Base-by-base conservation (phyloP, 2,888 invertebrate genomes). In the Apotomis capreana region DNA sequence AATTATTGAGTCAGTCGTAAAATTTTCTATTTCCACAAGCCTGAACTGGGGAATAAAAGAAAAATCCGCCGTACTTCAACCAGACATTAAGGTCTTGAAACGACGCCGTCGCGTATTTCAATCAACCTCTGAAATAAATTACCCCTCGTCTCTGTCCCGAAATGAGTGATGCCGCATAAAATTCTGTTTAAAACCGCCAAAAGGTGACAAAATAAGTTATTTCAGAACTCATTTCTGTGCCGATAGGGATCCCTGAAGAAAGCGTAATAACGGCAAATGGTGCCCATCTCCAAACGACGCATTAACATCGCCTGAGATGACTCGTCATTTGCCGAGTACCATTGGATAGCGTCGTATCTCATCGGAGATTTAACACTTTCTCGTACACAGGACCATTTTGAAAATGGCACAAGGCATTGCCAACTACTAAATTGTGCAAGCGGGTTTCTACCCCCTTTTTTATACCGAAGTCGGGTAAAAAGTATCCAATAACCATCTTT, bases 191-290 rank as follows among this genome's bases (percentile, higher is more conserved):
- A 81, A 82, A 80, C 82, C 81, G 75, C 83, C 80, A 77, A 73
- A 77, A 81, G 83, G 84, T 83, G 84, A 86, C 85, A 85, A 86
- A 87, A 87, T 87, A 84, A 85, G 85, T 89, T 87, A 88, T 87
- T 86, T 85, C 83, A 80, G 84, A 84, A 85, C 84, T 86, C 87
- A 86, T 90, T 88, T 87, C 85, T 84, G 83, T 79, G 81, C 81
- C 63, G 84, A 88, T 87, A 87, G 86, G 85, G 86, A 84, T 87
- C 76, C 79, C 81, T 78, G 82, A 85, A 81, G 81, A 83, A 84
- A 78, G 82, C 83, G 87, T 87, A 88, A 89, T 90, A 89, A 87
- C 84, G 79, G 89, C 84, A 85, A 89, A 89, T 89, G 90, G 84
- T 80, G 77, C 82, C 84, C 84, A 87, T 87, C 85, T 82, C 75